Conservation (phyloP, 2,888 invertebrate genomes). For the Eulithis prunata region DNA sequence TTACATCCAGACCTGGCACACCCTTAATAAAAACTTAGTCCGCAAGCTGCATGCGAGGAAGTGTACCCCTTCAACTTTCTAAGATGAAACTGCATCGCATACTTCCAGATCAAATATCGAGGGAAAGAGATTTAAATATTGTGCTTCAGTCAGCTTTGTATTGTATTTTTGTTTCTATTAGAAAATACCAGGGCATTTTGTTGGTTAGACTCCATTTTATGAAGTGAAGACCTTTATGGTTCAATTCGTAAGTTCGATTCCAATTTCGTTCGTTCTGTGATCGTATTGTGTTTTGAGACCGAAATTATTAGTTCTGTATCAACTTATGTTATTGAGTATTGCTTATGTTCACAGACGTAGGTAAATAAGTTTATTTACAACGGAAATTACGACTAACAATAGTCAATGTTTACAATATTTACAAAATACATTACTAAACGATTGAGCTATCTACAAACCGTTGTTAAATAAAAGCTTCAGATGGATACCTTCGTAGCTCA, state of each 20-base stretch:
- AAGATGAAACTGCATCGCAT: constrained; percentile 22
- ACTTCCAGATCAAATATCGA: constrained; percentile 27
- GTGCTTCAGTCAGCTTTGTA: constrained; percentile 13
- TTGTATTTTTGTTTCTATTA: constrained; percentile 17
- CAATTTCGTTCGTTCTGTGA: not conserved
- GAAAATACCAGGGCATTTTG: constrained; percentile 7
- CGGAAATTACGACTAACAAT: no score
- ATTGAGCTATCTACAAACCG: no score
- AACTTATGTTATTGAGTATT: no score
- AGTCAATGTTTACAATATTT: no score
- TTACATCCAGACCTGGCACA: not conserved
- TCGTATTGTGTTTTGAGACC: constrained; percentile 1
- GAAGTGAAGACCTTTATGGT: constrained; percentile 1
- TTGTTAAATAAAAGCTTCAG: no score
- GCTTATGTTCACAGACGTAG: no score
- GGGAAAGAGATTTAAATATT: constrained; percentile 22
- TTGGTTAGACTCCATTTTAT: constrained; percentile 14
- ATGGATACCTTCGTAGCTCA: no score
- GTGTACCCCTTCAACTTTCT: constrained; percentile 24
- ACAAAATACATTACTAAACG: no score
- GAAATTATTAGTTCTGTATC: not conserved
- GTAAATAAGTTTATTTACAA: no score
- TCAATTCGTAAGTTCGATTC: not conserved
- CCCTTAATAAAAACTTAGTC: constrained; percentile 24
- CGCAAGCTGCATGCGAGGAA: constrained; percentile 18